A percentile compares a stretch with the other conserved stretches of the same genome.
phyloP scores from a whole-genome alignment of 2,113 vertebrate genomes.

The Callochromis pleurospilus region DNA sequence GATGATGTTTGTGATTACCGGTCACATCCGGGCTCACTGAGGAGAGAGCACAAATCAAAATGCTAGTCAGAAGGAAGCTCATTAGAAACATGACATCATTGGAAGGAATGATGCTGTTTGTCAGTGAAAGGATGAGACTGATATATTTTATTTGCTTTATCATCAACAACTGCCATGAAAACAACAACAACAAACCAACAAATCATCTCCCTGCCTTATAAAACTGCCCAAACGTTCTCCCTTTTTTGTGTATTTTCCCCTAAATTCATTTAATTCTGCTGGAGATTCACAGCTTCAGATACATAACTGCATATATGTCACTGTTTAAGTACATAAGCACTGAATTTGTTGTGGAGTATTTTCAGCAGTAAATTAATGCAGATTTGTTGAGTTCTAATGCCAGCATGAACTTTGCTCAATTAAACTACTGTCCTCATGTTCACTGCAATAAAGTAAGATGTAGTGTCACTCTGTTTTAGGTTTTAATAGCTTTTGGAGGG shows the following conservation, averaged over 20 bases:
- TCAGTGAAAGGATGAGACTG: neutral
- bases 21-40: conserved; percentile 61
- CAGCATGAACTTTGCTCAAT: neutral
- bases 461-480: neutral
- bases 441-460: neutral
- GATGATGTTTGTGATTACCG: conserved; percentile 52
- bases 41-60: conserved; percentile 43
- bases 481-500: neutral
- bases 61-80: neutral
- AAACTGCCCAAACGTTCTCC: neutral
- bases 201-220: neutral
- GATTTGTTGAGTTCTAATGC: neutral
- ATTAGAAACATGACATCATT: neutral
- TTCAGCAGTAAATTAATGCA: neutral
- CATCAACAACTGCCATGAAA: neutral
- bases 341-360: neutral
- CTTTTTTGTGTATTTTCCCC: neutral
- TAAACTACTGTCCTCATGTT: neutral
- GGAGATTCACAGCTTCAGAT: neutral
- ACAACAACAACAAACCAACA: neutral
- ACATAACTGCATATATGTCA: neutral
- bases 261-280: neutral
- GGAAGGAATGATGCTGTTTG: neutral
- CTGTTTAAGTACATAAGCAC: neutral
- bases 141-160: neutral